Percentiles rank a stretch among this genome's conserved stretches.
phyloP scores from a whole-genome alignment of 2,888 invertebrate species.

The Idaea aversata region DNA sequence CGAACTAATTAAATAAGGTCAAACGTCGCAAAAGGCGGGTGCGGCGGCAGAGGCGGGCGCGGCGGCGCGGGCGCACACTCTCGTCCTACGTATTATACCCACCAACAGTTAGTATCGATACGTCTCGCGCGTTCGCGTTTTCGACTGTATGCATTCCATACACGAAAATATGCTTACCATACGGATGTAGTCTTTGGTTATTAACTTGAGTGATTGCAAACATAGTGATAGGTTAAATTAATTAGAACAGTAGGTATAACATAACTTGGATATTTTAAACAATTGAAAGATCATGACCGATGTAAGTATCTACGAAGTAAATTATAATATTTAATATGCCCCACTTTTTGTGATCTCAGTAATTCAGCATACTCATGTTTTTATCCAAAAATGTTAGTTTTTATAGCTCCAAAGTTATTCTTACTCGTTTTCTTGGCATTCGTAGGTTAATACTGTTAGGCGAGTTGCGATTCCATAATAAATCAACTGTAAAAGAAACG shows the following conservation, averaged over 20 bases:
- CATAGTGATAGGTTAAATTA: constrained; percentile 15
- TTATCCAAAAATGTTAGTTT: neutral
- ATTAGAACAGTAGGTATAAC: neutral
- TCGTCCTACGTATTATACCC: constrained; percentile 42
- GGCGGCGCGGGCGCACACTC: constrained; percentile 38
- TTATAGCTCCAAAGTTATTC: neutral
- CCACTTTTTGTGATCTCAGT: neutral
- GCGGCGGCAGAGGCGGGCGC: constrained; percentile 34
- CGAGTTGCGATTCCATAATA: neutral
- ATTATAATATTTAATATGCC: neutral
- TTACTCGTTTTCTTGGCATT: neutral
- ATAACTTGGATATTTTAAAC: neutral
- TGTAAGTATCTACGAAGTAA: neutral
- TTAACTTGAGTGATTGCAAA: neutral
- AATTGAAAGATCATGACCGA: neutral
- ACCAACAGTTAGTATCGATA: constrained; percentile 46
- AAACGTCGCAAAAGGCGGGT: constrained; percentile 63
- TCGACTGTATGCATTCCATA: constrained; percentile 19
- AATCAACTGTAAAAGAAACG: neutral
- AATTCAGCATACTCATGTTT: too few species aligned
- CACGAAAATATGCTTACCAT: neutral
- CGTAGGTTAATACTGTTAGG: constrained; percentile 15
- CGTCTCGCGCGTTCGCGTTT: constrained; percentile 45
- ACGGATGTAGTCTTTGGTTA: neutral
- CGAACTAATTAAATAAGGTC: constrained; percentile 80